Base-by-base conservation (phyloP, 2,113 vertebrate genomes). In the Herpetotheres cachinnans region DNA sequence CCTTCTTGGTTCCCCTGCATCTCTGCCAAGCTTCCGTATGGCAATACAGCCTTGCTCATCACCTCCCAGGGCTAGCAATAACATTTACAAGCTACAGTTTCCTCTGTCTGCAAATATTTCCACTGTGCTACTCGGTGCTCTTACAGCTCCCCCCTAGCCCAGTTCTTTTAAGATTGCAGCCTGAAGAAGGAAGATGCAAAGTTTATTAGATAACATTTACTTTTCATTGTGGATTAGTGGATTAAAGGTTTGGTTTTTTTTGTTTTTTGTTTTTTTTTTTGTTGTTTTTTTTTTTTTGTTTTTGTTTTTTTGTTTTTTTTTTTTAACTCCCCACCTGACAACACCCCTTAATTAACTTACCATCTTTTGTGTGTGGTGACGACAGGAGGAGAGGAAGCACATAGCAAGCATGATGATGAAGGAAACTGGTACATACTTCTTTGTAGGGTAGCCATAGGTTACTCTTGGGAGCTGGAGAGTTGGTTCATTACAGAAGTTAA, bases 61-160 rank as follows among this genome's bases (percentile, higher is more conserved):
- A 34, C 89, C 78, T 97, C 96, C 97, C 97, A 95, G 95, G 89
- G 97, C 97, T 90, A 97, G 93, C 92, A 98, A 62, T 98, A 98
- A 98, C 97, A 98, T 98, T 98, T 98, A 97, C 96, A 97, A 93
- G 95, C 90, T 98, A 97, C 97, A 92, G 96, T 98, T 97, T 97
- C 97, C 79, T 97, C 95, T 86, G 32, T 96, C 95, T 97, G 96
- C 96, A 98, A 98, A 98, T 98, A 97, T 97, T 98, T 97, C 90
- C 88, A 46, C 36, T 94, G 73, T 40, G 62, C 42, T 94, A 58
- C 36, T 54, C 55, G 8, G 67, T 32, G 47, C 42, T 55, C 14
- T 88, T 87, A n/a, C 29, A 69, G 49, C 58, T 93, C 36, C 73
- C 90, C 65, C 52, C 38, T 49, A 83, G 52, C 69, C 62, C 42